Percentiles rank a stretch among this genome's conserved stretches.
Conservation (phyloP, 2,888 invertebrate species). For the Agrochola macilenta region DNA sequence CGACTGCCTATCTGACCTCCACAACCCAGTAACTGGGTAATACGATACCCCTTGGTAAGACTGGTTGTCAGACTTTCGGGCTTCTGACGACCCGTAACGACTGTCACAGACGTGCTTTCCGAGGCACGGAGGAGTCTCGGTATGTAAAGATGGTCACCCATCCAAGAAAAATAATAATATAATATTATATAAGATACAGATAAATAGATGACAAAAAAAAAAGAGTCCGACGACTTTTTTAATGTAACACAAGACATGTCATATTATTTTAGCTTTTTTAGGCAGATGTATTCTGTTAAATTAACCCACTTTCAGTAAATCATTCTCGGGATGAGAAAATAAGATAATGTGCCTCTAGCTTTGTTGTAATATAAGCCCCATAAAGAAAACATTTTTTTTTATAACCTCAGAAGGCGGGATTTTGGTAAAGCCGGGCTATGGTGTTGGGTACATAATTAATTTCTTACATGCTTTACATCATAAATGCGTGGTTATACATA, state of each 20-base stretch:
- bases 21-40: too few relatives aligned
- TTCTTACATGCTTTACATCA: not conserved
- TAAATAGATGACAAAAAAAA: not conserved
- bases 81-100: too few relatives aligned
- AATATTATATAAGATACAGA: too few relatives aligned
- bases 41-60: too few relatives aligned
- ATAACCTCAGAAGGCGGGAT: not conserved
- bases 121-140: too few relatives aligned
- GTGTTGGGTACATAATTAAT: not conserved
- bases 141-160: too few relatives aligned
- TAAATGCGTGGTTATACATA: not conserved
- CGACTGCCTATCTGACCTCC: too few relatives aligned
- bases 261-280: not conserved
- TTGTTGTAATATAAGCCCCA: not conserved
- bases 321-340: not conserved
- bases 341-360: not conserved
- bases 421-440: not conserved
- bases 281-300: not conserved
- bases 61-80: too few relatives aligned
- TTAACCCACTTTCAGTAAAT: not conserved
- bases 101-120: too few relatives aligned
- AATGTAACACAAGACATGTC: not conserved
- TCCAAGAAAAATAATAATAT: too few relatives aligned
- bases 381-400: not conserved
- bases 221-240: not conserved